Percentiles rank a stretch among this genome's conserved stretches.
These are phyloP conservation scores for Phoeniculus purpureus DNA, from an alignment of 2,797 vertebrate genomes.

Conservation along the genomic window DNA sequence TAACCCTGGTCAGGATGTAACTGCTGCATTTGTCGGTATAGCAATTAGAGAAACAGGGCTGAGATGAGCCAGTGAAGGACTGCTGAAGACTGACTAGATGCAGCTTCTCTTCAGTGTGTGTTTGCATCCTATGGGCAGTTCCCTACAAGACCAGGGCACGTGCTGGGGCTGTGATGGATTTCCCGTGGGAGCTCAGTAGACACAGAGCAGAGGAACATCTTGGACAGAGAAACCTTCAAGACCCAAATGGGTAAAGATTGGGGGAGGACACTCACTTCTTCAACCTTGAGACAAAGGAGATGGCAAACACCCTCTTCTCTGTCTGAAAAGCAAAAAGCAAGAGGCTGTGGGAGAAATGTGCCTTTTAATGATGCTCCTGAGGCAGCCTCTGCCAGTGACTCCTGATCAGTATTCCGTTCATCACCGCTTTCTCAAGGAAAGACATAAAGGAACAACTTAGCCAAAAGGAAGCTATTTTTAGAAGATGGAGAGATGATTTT, in stretches of 20 bases:
- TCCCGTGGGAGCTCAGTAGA: background rate
- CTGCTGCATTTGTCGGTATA: accelerated
- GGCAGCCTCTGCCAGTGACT: background rate
- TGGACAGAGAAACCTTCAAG: background rate
- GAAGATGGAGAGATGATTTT: background rate
- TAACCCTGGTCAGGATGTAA: background rate
- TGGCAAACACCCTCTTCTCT: background rate
- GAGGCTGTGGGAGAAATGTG: background rate
- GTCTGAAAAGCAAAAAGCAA: background rate
- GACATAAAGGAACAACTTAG: conserved; percentile 33
- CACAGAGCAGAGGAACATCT: background rate
- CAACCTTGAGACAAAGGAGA: background rate
- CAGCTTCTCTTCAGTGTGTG: accelerated
- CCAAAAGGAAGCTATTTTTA: conserved; percentile 62
- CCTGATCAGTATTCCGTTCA: conserved; percentile 23
- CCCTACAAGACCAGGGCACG: background rate
- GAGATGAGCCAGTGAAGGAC: background rate
- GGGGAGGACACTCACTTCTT: background rate
- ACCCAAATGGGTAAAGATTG: background rate
- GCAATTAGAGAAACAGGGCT: accelerated
- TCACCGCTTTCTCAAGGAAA: conserved; percentile 34
- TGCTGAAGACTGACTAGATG: background rate
- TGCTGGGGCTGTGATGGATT: background rate
- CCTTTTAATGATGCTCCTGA: background rate
- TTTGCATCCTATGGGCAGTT: background rate